Evolutionary conservation across 2,888 invertebrate genomes (phyloP), one percentile per base, ranked within the genome.

Genomic region (Onchidella celtica): DNA sequence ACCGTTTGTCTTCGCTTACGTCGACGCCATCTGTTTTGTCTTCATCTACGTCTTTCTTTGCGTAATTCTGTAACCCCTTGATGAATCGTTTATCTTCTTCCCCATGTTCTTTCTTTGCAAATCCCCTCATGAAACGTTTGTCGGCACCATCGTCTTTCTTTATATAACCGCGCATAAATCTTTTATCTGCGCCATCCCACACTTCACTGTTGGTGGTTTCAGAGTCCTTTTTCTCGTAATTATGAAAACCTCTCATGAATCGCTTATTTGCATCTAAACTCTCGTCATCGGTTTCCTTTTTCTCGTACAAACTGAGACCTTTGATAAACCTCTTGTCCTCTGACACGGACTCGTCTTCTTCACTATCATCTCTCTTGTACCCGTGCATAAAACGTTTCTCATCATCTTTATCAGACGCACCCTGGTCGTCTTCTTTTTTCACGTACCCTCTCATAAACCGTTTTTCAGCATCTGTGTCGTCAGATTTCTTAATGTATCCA

Each of bases 321-420:
- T 47, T 63, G 63, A 75, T 75, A 29, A 75, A 75, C 24, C 74
- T 61, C 32, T 75, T 75, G 14, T 63, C 63, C 1, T 32, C 0
- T 9, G 34, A 3, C 21, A 9, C 6, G 2, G 38, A 9, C 9
- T 21, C 4, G 2, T 40, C 63, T 6, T 61, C 63, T 11, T 59
- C 73, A 36, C 24, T 36, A 2, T 9, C 17, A 40, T 63, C 38
- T 32, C 40, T 75, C 29, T 63, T 75, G 0, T 63, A 75, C 3
- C 75, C 75, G 3, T 32, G 6, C 63, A 75, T 75, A 74, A 74
- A 74, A 21, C 61, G 14, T n/a, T 74, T 74, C n/a, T n/a, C n/a
- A n/a, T n/a, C n/a, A 65, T 75, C 75, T 21, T 38, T n/a, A 1
- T 47, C 21, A 24, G 4, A 21, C 34, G 27, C 29, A 27, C 59